A percentile compares a stretch with the other conserved stretches of the same genome.
Conservation (phyloP, 2,113 vertebrate genomes). For the Aplodontia rufa region DNA sequence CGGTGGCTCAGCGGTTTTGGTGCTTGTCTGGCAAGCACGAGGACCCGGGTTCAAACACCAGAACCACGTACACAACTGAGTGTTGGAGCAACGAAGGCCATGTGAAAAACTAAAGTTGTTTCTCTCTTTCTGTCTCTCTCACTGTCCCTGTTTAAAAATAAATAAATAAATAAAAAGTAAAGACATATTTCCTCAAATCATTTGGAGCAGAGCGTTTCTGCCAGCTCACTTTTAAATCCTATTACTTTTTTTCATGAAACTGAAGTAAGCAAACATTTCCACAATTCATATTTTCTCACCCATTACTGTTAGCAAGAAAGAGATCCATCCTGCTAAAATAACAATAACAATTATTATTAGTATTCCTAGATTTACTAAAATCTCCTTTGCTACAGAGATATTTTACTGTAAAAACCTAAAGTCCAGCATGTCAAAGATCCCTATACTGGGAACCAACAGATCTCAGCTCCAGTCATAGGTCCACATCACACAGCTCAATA, state of each 20-base stretch:
- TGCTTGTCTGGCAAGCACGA: no score
- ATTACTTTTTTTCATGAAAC: background rate
- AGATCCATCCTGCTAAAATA: background rate
- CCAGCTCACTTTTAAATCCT: background rate
- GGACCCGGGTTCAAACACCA: no score
- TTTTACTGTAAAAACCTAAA: background rate
- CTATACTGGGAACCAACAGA: background rate
- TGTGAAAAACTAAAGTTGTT: no score
- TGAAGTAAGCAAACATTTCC: background rate
- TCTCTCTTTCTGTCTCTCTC: no score
- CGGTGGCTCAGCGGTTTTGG: no score
- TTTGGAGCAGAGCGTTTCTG: background rate
- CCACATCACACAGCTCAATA: background rate
- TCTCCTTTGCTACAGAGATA: background rate
- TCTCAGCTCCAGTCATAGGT: background rate
- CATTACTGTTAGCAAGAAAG: conserved; percentile 39
- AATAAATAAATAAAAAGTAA: no score
- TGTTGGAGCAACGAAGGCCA: no score
- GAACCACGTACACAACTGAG: no score
- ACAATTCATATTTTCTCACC: background rate
- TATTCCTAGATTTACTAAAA: background rate
- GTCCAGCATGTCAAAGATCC: background rate
- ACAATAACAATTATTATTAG: background rate
- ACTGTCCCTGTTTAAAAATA: no score
- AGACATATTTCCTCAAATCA: background rate